These are phyloP conservation scores for Tachysurus fulvidraco DNA, from an alignment of 2,113 vertebrate genomes.

Conservation along the genomic window DNA sequence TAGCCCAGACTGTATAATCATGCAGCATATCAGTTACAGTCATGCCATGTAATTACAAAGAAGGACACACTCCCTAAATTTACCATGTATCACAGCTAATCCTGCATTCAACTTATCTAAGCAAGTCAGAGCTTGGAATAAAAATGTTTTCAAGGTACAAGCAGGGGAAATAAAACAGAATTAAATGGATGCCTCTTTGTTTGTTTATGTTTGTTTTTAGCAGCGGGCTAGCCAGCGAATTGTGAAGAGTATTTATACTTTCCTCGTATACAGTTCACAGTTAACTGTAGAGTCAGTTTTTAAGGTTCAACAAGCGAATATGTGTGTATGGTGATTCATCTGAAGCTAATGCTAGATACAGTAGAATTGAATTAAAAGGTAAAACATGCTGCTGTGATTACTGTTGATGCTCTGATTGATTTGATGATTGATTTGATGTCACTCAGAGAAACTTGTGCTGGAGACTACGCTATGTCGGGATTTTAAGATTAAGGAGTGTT, in stretches of 20 bases:
- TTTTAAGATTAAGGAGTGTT: neutral
- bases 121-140: too few relatives aligned
- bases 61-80: neutral
- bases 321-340: neutral
- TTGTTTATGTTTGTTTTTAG: too few relatives aligned
- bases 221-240: too few relatives aligned
- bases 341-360: neutral
- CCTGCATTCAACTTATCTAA: neutral
- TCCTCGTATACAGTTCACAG: neutral
- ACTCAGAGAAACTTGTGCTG: neutral
- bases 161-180: too few relatives aligned
- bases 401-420: neutral
- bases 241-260: neutral
- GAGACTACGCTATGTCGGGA: neutral
- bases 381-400: too few relatives aligned
- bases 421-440: neutral
- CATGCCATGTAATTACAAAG: neutral
- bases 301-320: neutral
- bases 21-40: neutral
- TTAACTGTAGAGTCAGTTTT: neutral
- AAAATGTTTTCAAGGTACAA: neutral
- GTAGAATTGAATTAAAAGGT: neutral
- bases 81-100: neutral
- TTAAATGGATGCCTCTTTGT: too few relatives aligned
- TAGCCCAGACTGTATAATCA: neutral